phyloP scores from a whole-genome alignment of 2,113 vertebrate genomes.

The Tonatia bakeri region DNA sequence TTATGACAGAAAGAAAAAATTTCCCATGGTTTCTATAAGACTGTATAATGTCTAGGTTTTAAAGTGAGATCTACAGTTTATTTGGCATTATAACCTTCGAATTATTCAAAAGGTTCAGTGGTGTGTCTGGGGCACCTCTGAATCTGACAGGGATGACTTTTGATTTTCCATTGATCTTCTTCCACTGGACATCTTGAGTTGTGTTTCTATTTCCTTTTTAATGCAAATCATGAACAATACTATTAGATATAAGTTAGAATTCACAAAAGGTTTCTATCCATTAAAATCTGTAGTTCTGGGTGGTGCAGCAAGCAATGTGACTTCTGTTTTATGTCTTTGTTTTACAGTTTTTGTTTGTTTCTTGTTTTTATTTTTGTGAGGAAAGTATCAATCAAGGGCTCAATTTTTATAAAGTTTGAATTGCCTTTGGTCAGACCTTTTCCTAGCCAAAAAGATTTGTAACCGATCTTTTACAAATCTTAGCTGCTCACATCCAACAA shows the following conservation, averaged over 20 bases:
- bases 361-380: not conserved
- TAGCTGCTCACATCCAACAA: not conserved
- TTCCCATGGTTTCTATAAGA: not conserved
- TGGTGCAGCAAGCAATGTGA: not conserved
- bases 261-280: not conserved
- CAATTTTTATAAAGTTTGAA: constrained; percentile 23
- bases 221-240: not conserved
- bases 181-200: not conserved
- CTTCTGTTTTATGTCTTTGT: not conserved
- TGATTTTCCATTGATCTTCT: not conserved
- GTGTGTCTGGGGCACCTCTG: not conserved
- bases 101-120: not conserved
- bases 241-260: not conserved
- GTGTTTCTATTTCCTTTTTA: not conserved
- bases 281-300: not conserved
- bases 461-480: constrained; percentile 5
- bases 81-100: not conserved
- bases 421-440: not conserved
- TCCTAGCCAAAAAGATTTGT: not conserved
- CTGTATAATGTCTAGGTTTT: constrained; percentile 8
- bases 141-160: not conserved
- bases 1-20: not conserved
- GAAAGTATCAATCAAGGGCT: not conserved
- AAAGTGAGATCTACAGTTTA: not conserved
- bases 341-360: not conserved